Conservation (phyloP, 2,888 invertebrate genomes). For the Octonoba sinensis region DNA sequence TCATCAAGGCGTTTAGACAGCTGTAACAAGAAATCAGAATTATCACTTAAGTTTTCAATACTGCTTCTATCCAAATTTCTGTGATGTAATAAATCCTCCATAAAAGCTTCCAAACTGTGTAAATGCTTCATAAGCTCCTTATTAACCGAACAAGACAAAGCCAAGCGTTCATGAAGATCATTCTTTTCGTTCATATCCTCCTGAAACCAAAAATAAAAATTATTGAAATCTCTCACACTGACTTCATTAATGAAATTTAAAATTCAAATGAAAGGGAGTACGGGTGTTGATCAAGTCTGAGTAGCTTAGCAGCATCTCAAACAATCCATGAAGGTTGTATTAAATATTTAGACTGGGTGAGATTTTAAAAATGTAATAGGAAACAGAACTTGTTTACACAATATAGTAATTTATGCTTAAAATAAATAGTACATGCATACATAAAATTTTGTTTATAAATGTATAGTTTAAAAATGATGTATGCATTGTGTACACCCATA, state of each 20-base stretch:
- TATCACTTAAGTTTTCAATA: conserved; percentile 31
- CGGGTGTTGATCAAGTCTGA: too few species aligned
- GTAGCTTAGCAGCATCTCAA: too few species aligned
- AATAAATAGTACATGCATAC: too few species aligned
- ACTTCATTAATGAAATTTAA: not conserved
- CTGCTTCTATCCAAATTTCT: conserved; percentile 26
- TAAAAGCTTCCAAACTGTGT: conserved; percentile 27
- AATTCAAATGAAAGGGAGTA: too few species aligned
- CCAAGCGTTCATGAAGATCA: conserved; percentile 24
- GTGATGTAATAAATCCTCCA: conserved; percentile 47
- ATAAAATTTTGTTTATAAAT: too few species aligned
- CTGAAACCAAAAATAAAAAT: conserved; percentile 2
- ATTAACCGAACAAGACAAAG: conserved; percentile 33
- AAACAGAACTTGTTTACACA: too few species aligned
- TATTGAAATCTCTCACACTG: not conserved
- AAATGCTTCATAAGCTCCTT: conserved; percentile 41
- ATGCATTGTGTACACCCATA: too few species aligned
- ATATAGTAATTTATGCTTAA: too few species aligned
- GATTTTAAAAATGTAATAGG: too few species aligned
- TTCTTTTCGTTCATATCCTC: conserved; percentile 25
- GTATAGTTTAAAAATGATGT: too few species aligned
- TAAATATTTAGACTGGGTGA: too few species aligned
- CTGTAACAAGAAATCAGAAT: conserved; percentile 21
- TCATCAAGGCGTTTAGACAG: conserved; percentile 8
- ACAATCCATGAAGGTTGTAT: too few species aligned